A percentile compares a stretch with the other conserved stretches of the same genome.
Evolutionary conservation across 2,888 invertebrate species (phyloP).

Genomic region (Eupeodes latifasciatus): DNA sequence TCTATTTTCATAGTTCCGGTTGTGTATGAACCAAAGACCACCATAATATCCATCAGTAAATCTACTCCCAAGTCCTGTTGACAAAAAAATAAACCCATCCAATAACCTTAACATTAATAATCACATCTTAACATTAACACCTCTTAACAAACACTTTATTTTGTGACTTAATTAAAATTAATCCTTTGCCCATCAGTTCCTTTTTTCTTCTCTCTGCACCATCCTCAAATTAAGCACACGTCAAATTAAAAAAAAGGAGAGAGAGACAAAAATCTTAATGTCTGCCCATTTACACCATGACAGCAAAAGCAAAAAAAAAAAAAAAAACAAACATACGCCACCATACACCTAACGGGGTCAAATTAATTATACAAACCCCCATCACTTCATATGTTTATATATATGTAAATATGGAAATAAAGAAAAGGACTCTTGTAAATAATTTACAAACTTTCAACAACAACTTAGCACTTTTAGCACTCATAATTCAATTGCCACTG

Average conservation of each 20-base stretch:
- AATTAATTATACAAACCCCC: slow-evolving; percentile 23
- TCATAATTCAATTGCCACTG: slow-evolving; percentile 9
- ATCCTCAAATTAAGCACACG: neutral
- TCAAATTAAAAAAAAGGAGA: neutral
- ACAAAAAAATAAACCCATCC: neutral
- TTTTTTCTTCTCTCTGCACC: neutral
- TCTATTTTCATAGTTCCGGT: too few species aligned
- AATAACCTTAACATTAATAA: neutral
- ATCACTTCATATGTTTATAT: neutral
- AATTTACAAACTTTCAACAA: slow-evolving; percentile 12
- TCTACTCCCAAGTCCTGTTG: too few species aligned
- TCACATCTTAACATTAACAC: neutral
- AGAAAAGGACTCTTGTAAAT: slow-evolving; percentile 1
- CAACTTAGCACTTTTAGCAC: slow-evolving; percentile 20
- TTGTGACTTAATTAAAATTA: slow-evolving; percentile 11
- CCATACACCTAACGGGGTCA: neutral
- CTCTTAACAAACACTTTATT: slow-evolving; percentile 13
- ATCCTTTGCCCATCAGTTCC: neutral
- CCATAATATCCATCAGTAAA: too few species aligned
- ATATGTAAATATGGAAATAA: neutral
- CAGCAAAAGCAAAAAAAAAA: neutral
- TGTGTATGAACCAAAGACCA: too few species aligned
- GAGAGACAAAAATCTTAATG: slow-evolving; percentile 8
- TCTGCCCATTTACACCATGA: neutral
- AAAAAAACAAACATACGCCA: neutral